phyloP scores from a whole-genome alignment of 2,797 vertebrate species.

The Coendou prehensilis region DNA sequence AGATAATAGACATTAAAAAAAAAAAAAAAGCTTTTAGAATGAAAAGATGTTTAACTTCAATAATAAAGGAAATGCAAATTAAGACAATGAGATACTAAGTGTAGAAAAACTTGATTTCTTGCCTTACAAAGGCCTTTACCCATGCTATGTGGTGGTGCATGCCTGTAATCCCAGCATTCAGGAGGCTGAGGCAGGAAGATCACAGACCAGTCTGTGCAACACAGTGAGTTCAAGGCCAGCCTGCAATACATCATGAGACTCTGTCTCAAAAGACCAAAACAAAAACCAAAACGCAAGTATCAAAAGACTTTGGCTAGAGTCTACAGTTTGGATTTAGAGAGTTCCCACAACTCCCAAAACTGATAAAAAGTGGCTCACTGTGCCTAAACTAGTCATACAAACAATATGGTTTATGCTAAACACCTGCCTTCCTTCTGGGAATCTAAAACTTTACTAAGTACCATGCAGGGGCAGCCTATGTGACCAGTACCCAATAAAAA shows the following conservation, averaged over 20 bases:
- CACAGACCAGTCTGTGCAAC: not conserved
- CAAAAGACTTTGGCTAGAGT: not conserved
- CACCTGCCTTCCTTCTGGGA: not conserved
- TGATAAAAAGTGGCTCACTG: not conserved
- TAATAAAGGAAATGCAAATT: slow-evolving; percentile 24
- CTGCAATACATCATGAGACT: not conserved
- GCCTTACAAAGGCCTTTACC: not conserved
- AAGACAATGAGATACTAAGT: not conserved
- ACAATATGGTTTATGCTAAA: not conserved
- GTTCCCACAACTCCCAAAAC: not conserved
- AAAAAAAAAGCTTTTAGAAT: not conserved
- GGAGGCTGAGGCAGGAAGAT: not conserved
- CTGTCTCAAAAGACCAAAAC: not conserved
- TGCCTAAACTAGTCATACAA: not conserved
- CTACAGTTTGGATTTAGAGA: not conserved
- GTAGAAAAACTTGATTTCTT: not conserved
- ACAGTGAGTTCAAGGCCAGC: not conserved
- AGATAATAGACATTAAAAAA: not conserved
- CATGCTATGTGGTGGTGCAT: not conserved
- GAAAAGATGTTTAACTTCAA: not conserved
- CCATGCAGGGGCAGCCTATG: not conserved
- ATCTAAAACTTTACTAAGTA: not conserved
- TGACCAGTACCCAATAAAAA: not conserved
- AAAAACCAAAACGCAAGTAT: not conserved
- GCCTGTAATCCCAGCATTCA: not conserved